A percentile compares a stretch with the other conserved stretches of the same genome.
Evolutionary conservation across 2,113 vertebrate genomes (phyloP).

Genomic region (Channa maculata): DNA sequence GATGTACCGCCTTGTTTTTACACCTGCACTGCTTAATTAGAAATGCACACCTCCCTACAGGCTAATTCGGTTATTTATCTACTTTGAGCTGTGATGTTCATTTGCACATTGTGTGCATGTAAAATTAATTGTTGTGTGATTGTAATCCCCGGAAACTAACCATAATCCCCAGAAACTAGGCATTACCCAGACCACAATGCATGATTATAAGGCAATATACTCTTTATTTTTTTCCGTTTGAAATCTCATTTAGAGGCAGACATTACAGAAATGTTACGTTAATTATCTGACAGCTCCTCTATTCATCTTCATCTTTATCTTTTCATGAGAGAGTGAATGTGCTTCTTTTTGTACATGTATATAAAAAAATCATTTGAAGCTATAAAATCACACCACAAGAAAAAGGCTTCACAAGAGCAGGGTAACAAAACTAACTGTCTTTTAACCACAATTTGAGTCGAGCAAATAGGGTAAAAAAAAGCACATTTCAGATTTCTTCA

Average conservation of each 20-base stretch:
- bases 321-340: too few relatives aligned
- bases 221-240: not conserved
- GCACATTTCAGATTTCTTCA: not conserved
- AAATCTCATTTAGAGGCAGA: not conserved
- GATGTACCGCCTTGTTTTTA: conserved; percentile 64
- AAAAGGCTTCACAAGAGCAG: not conserved
- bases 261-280: not conserved
- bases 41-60: conserved; percentile 55
- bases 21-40: conserved; percentile 73
- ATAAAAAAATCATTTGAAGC: too few relatives aligned
- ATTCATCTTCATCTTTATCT: not conserved
- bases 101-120: conserved; percentile 56
- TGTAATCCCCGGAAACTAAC: conserved; percentile 37
- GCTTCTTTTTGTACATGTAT: too few relatives aligned
- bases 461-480: not conserved
- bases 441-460: not conserved
- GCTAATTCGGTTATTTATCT: conserved; percentile 66
- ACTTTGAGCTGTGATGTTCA: conserved; percentile 51
- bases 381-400: too few relatives aligned
- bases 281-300: not conserved
- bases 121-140: conserved; percentile 34
- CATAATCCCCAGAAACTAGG: conserved; percentile 21
- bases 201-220: not conserved
- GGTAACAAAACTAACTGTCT: not conserved
- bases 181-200: conserved; percentile 8